A percentile compares a stretch with the other conserved stretches of the same genome.
Evolutionary conservation across 1,140 invertebrate species (phyloP).

Genomic region (Drosophila fuyamai): DNA sequence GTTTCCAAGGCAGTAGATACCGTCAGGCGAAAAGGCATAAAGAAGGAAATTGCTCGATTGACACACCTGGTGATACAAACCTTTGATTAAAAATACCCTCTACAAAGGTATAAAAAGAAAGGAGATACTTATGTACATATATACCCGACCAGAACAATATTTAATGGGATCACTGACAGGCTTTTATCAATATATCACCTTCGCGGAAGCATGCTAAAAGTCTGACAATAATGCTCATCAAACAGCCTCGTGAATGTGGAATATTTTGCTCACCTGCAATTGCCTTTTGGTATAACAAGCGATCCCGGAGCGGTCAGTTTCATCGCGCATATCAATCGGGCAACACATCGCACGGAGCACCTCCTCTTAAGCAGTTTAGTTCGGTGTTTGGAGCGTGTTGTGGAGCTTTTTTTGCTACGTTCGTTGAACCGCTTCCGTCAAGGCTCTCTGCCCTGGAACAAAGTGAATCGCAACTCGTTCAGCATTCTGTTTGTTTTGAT

Average conservation of each 20-base stretch:
- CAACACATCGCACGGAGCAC: constrained; percentile 2
- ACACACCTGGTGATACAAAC: too few relatives aligned
- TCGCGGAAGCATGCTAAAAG: constrained; percentile 48
- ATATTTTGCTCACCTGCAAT: constrained; percentile 43
- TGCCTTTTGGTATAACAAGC: constrained; percentile 34
- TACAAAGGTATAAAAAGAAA: too few relatives aligned
- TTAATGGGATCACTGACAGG: constrained; percentile 16
- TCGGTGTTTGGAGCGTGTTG: constrained; percentile 27
- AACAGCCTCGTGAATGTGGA: constrained; percentile 46
- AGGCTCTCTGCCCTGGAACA: constrained; percentile 60
- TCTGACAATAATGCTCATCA: constrained; percentile 21
- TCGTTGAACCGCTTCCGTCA: constrained; percentile 69
- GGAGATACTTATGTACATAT: too few relatives aligned
- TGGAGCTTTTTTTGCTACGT: constrained; percentile 51
- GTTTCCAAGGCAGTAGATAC: too few relatives aligned
- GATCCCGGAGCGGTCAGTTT: constrained; percentile 34
- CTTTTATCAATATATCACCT: constrained; percentile 31
- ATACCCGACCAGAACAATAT: not conserved
- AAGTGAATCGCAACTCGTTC: constrained; percentile 66
- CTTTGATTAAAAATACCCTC: too few relatives aligned
- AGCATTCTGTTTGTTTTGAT: constrained; percentile 51
- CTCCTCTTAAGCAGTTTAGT: not conserved
- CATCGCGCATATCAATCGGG: constrained; percentile 41
- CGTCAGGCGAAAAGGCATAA: too few relatives aligned
- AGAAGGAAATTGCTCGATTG: too few relatives aligned